phyloP scores from a whole-genome alignment of 2,113 vertebrate genomes.

The Actenoides lindsayi region DNA sequence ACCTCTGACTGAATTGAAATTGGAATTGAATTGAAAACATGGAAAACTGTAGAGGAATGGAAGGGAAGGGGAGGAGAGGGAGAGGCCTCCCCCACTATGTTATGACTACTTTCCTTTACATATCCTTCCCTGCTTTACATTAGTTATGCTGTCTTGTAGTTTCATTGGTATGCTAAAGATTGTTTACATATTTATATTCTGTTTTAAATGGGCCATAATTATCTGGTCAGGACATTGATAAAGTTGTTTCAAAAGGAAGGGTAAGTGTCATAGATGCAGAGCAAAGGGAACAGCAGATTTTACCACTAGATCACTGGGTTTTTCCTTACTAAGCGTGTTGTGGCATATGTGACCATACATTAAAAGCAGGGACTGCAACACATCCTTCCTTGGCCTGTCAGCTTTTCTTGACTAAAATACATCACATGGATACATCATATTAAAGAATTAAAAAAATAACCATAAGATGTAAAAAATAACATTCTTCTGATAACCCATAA shows the following conservation, averaged over 20 bases:
- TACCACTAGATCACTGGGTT: background rate
- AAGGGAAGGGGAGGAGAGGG: background rate
- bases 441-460: constrained; percentile 3
- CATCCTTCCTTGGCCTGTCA: background rate
- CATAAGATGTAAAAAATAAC: background rate
- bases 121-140: background rate
- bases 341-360: background rate
- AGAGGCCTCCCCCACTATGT: background rate
- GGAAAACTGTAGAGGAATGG: background rate
- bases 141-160: background rate
- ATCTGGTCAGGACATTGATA: background rate
- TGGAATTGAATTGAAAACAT: background rate
- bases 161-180: background rate
- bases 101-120: background rate
- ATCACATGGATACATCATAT: background rate
- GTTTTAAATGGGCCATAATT: background rate
- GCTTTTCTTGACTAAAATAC: background rate
- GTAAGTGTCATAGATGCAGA: background rate
- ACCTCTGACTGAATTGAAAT: background rate
- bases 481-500: background rate
- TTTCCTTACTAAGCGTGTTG: background rate
- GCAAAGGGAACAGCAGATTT: background rate
- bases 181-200: background rate
- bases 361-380: background rate
- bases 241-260: background rate